These are phyloP conservation scores for Pristionchus japonicus DNA, from an alignment of 2,888 invertebrate genomes.

Conservation along the genomic window DNA sequence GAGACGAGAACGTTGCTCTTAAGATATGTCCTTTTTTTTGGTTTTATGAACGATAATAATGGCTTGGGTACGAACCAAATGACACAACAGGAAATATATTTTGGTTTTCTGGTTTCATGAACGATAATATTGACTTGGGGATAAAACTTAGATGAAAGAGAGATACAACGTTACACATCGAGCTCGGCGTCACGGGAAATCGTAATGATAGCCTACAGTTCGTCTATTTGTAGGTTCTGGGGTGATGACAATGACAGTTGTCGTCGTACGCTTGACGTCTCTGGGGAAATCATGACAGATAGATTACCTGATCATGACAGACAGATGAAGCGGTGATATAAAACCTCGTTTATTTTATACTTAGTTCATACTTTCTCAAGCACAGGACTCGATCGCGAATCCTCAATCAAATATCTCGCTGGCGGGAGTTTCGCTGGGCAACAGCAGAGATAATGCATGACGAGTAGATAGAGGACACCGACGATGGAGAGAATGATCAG, in stretches of 20 bases:
- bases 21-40: no score
- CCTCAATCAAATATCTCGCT: background rate
- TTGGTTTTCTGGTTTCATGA: no score
- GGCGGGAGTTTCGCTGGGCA: background rate
- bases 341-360: background rate
- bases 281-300: background rate
- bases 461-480: background rate
- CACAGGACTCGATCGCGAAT: no score
- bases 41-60: no score
- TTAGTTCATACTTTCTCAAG: background rate
- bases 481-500: background rate
- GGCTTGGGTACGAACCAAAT: no score
- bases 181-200: background rate
- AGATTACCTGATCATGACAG: background rate
- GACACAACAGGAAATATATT: no score
- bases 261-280: background rate
- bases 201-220: background rate
- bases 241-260: background rate
- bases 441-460: background rate
- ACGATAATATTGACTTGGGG: no score
- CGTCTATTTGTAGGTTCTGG: background rate
- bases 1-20: no score
- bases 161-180: no score
- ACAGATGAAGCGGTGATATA: no score
- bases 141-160: no score